Evolutionary conservation across 2,888 invertebrate species (phyloP), one percentile per base, ranked within the genome.

Genomic region (Dicycla oo): DNA sequence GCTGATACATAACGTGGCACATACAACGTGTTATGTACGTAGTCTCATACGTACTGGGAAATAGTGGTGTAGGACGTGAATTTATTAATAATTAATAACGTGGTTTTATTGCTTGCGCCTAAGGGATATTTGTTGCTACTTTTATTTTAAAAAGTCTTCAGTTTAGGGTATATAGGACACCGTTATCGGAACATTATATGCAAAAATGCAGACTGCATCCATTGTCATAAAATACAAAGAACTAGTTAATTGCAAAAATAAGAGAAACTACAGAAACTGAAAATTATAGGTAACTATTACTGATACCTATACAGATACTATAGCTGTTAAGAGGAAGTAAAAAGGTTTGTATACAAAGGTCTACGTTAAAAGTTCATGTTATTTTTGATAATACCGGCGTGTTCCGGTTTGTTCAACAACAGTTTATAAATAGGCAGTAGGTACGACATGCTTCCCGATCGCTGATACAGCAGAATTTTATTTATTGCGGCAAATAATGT

Each of bases 331-430:
- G 34, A 75, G 75, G 72, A 73, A 81, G 69, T 65, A 30, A 68
- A 54, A 62, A 11, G n/a, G 56, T 53, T 57, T 54, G 7, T 53
- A 18, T 58, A 54, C 47, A 63, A 47, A 76, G 34, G 53, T 63
- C 67, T 65, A 34, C 65, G 67, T 81, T 72, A 54, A 61, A 72
- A 73, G 57, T 63, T 72, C 49, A 66, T 60, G 65, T 69, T 79
- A 68, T 70, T 83, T 72, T 18, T 61, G 49, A 56, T 47, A 63
- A 20, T 43, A 58, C 45, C 47, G 38, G 26, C 47, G 40, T 23
- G 54, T 80, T 80, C 82, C 79, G 76, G 81, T 70, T 40, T 8
- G 60, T 30, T 53, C 53, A 65, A 68, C 72, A 74, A 49, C 34
- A 38, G 38, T 40, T 53, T 58, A 45, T 67, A 56, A 40, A 49